Conservation (phyloP, 2,797 vertebrate genomes). For the Hemitrygon akajei region DNA sequence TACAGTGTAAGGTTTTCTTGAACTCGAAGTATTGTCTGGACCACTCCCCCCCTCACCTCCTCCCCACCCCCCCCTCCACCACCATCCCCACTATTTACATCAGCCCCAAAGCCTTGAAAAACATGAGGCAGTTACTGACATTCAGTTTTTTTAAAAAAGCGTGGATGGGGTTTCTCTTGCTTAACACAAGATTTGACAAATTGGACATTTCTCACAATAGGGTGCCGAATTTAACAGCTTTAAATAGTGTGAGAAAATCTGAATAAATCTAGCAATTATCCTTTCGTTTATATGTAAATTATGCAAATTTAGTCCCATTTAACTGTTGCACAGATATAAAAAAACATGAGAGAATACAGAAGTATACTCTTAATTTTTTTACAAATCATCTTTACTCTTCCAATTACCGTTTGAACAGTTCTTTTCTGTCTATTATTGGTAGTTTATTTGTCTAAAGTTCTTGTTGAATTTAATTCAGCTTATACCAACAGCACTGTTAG, state of each 20-base stretch:
- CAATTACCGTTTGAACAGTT: background rate
- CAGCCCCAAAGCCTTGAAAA: background rate
- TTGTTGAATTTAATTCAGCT: background rate
- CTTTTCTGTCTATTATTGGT: background rate
- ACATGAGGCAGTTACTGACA: background rate
- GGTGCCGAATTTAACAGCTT: background rate
- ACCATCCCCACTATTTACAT: background rate
- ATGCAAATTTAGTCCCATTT: slow-evolving; percentile 5
- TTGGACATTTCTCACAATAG: slow-evolving; percentile 17
- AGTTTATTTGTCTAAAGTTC: background rate
- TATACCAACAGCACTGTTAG: background rate
- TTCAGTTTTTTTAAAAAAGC: background rate
- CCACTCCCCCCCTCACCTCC: too few species aligned
- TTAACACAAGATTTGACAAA: background rate
- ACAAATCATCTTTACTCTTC: background rate
- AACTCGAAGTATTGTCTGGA: background rate
- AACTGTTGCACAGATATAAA: slow-evolving; percentile 4
- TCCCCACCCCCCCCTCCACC: too few species aligned
- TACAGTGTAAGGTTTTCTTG: background rate
- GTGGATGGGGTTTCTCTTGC: slow-evolving; percentile 3
- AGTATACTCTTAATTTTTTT: background rate
- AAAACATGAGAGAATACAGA: background rate
- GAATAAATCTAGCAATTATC: slow-evolving; percentile 27
- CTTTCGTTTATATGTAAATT: slow-evolving; percentile 29
- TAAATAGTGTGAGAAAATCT: background rate